phyloP scores from a whole-genome alignment of 2,888 invertebrate genomes.

The Amorpha juglandis region DNA sequence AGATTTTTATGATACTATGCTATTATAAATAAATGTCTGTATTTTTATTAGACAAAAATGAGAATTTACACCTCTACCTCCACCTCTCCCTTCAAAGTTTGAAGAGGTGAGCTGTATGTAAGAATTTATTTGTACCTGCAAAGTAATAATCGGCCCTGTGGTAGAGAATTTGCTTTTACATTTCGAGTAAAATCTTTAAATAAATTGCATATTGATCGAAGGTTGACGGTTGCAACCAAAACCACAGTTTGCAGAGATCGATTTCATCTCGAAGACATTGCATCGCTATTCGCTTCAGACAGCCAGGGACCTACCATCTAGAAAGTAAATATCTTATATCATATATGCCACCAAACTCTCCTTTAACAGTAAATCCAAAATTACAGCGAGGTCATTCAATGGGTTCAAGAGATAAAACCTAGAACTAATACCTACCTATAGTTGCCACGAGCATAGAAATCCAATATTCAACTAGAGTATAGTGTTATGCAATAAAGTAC shows the following conservation, averaged over 20 bases:
- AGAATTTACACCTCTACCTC: too few relatives aligned
- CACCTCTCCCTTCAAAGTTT: too few relatives aligned
- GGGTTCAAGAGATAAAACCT: slow-evolving; percentile 17
- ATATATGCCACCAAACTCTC: too few relatives aligned
- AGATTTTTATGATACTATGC: too few relatives aligned
- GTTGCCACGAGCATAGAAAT: slow-evolving; percentile 27
- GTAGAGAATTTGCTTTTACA: too few relatives aligned
- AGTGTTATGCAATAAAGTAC: slow-evolving; percentile 25
- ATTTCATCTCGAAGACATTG: slow-evolving; percentile 2
- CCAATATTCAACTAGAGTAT: slow-evolving; percentile 25
- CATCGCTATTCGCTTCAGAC: background rate
- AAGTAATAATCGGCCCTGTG: too few relatives aligned
- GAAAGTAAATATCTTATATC: too few relatives aligned
- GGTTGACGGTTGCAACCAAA: background rate
- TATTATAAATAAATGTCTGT: too few relatives aligned
- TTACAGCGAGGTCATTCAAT: slow-evolving; percentile 31
- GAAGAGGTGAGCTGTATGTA: too few relatives aligned
- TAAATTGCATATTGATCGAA: background rate
- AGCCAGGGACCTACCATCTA: background rate
- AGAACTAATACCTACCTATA: slow-evolving; percentile 29
- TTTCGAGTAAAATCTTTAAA: background rate
- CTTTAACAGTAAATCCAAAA: background rate
- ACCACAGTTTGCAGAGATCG: slow-evolving; percentile 1
- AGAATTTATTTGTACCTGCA: too few relatives aligned
- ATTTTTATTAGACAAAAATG: too few relatives aligned